Conservation (phyloP, 1,140 invertebrate species). For the Brachionus koreanus region DNA sequence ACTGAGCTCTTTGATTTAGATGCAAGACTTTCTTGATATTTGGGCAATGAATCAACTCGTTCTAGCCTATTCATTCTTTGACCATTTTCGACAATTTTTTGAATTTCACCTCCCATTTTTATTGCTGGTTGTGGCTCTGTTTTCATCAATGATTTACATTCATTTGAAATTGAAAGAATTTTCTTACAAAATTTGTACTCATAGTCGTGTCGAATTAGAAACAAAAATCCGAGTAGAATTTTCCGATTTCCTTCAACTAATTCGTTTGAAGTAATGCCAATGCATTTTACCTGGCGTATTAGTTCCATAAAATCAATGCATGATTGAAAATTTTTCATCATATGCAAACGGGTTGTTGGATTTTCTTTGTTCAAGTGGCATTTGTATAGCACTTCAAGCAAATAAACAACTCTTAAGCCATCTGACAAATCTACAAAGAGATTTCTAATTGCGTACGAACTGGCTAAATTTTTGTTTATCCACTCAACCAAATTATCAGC, state of each 20-base stretch:
- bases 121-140: background rate
- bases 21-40: background rate
- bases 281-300: conserved; percentile 6
- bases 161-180: background rate
- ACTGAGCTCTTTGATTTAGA: background rate
- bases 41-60: background rate
- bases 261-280: background rate
- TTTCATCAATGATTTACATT: background rate
- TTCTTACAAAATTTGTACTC: background rate
- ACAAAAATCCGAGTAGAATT: conserved; percentile 28
- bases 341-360: background rate
- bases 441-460: background rate
- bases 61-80: background rate
- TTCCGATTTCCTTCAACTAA: conserved; percentile 25
- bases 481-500: background rate
- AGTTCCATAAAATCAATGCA: conserved; percentile 37
- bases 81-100: background rate
- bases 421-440: background rate
- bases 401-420: background rate
- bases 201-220: conserved; percentile 32
- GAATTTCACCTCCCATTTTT: background rate
- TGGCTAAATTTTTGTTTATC: background rate
- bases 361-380: conserved; percentile 1
- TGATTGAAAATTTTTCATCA: conserved; percentile 30
- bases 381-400: conserved; percentile 16